Evolutionary conservation across 2,113 vertebrate genomes (phyloP), one percentile per base, ranked within the genome.

Genomic region (Nyctereutes procyonoides): DNA sequence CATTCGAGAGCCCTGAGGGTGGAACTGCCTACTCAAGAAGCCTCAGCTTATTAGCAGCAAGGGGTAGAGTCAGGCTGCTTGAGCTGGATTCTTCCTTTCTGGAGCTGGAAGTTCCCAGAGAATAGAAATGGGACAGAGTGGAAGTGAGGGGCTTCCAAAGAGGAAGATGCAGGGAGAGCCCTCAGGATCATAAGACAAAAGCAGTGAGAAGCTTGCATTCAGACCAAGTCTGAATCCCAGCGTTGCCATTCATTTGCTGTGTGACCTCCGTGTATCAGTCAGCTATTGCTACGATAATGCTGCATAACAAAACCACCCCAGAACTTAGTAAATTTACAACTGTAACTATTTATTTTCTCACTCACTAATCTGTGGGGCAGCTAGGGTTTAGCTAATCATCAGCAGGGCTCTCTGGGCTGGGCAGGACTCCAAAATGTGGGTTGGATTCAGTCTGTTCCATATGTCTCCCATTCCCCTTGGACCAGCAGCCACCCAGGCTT

Each of bases 241-340:
- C n/a, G 58, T 79, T 90, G 63, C 13, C 32, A 12, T 81, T 38
- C 15, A 15, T 58, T 53, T 38, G n/a, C 81, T 28, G 1, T 38
- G 17, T n/a, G 74, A 58, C 20, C 13, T 88, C 65, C 1, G 53
- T 65, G 38, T 89, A 83, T 67, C 20, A 15, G 94, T 51, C 88
- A 90, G 93, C 63, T 38, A 2, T 32, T 56, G 15, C 77, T 79
- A 16, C 2, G 13, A 3, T 28, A 83, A 69, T 0, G 60, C 93
- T 67, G 26, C 17, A 6, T 96, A 90, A 96, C 96, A 94, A 96
- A 84, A 82, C 13, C 10, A 17, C 60, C 48, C 30, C 32, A 2
- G 69, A 16, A 5, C 63, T 24, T 60, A 43, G 83, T 24, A 15
- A 15, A 11, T 90, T 79, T 17, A 74, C 19, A 53, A 38, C 28